phyloP scores from a whole-genome alignment of 1,140 invertebrate species.

The Apis florea region DNA sequence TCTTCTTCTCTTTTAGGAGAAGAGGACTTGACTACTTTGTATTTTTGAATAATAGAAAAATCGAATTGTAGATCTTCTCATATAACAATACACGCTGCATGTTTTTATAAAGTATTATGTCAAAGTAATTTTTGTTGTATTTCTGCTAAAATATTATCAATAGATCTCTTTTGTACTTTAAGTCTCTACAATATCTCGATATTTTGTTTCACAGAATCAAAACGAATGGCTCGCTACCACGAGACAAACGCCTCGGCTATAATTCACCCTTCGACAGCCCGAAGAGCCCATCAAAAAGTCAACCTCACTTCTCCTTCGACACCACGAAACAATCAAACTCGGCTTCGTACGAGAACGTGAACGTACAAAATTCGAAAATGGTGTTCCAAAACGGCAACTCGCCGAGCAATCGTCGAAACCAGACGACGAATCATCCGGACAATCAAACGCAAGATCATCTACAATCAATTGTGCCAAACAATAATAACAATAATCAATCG shows the following conservation, averaged over 20 bases:
- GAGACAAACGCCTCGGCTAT: constrained; percentile 84
- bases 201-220: constrained; percentile 87
- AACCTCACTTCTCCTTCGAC: constrained; percentile 73
- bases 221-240: constrained; percentile 92
- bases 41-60: background rate
- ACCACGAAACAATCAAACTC: constrained; percentile 57
- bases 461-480: constrained; percentile 62
- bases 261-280: constrained; percentile 79
- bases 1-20: too few relatives aligned
- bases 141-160: too few relatives aligned
- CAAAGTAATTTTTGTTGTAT: too few relatives aligned
- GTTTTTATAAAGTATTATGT: too few relatives aligned
- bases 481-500: constrained; percentile 66
- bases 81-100: too few relatives aligned
- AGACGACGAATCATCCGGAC: constrained; percentile 21
- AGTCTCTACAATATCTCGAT: background rate
- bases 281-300: constrained; percentile 69
- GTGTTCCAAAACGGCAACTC: constrained; percentile 57
- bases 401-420: constrained; percentile 30
- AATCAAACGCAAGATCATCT: constrained; percentile 27
- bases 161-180: background rate
- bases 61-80: background rate
- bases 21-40: background rate
- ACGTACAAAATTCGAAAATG: constrained; percentile 60
- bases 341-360: constrained; percentile 59